Evolutionary conservation across 1,140 invertebrate genomes (phyloP), one percentile per base, ranked within the genome.

Genomic region (Portunus trituberculatus): DNA sequence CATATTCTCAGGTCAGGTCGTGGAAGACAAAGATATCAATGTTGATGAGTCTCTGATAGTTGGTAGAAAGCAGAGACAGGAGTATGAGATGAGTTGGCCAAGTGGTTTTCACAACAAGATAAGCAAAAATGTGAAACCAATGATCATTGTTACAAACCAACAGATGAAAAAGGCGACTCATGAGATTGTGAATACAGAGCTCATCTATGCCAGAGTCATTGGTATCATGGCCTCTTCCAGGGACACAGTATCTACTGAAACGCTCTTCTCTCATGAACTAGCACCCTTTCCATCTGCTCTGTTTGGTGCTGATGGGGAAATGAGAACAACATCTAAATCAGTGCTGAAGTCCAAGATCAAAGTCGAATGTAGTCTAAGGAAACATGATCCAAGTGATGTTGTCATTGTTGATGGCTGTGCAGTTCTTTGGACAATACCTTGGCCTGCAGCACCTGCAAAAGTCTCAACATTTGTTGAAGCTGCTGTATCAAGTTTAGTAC

Each of bases 391-490:
- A 31, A 39, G 39, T 28, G 90, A 59, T n/a, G 90, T 91, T 28
- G 46, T 91, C 52, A 91, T 91, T 52, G 59, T 83, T 59, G 92
- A 93, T 83, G 92, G 83, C 59, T 84, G 82, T 93, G 76, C 92
- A 31, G 16, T 82, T 32, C 92, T 86, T 14, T 93, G 92, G 92
- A 83, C 92, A 25, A 39, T 93, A 25, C 92, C 59, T 31, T 93
- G 92, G 67, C 67, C 92, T 84, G 92, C 67, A 32, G 28, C 59
- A 93, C 92, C 59, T 32, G 92, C 67, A 29, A 83, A 84, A 16
- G 92, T 86, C 14, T 93, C 92, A 29, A 45, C 83, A 31, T 84
- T 84, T 14, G 39, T 93, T 28, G 39, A 46, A 83, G 31, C 92
- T 84, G 83, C 67, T 16, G 92, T 93, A n/a, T n/a, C 31, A 25